Percentiles rank a stretch among this genome's conserved stretches.
Conservation (phyloP, 2,797 vertebrate genomes). For the Furcifer pardalis region DNA sequence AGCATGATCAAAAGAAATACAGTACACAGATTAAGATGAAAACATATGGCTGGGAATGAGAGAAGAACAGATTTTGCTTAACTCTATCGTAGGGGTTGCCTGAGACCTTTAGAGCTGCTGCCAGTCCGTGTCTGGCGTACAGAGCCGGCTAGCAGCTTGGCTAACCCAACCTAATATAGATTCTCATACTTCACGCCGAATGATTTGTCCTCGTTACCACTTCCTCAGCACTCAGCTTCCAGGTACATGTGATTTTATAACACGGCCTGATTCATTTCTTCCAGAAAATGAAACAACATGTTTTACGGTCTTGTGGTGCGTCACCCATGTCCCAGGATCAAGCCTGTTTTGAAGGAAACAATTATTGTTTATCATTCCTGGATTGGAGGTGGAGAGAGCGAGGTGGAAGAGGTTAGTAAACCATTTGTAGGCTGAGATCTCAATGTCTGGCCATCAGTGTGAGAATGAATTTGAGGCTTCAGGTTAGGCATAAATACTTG, state of each 20-base stretch:
- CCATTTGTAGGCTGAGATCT: not conserved
- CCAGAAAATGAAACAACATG: not conserved
- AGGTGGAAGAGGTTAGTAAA: not conserved
- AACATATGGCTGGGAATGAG: not conserved
- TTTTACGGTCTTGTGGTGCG: not conserved
- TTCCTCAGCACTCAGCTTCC: not conserved
- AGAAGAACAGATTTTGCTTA: too few relatives aligned
- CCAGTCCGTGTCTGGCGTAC: not conserved
- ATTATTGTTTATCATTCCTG: not conserved
- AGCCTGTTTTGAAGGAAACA: not conserved
- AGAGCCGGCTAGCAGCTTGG: too few relatives aligned
- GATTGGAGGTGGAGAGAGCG: not conserved
- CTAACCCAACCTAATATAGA: too few relatives aligned
- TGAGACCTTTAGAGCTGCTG: not conserved
- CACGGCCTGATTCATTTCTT: slow-evolving; percentile 2
- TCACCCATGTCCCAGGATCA: slow-evolving; percentile 23
- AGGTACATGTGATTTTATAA: not conserved
- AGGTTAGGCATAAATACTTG: not conserved
- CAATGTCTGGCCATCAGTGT: not conserved
- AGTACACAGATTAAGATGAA: not conserved
- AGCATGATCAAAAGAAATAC: not conserved
- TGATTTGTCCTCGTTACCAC: not conserved
- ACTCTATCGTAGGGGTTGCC: too few relatives aligned
- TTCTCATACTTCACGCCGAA: not conserved
- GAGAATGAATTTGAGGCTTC: not conserved